phyloP scores from a whole-genome alignment of 2,797 vertebrate genomes.

The Onychomys arenicola region DNA sequence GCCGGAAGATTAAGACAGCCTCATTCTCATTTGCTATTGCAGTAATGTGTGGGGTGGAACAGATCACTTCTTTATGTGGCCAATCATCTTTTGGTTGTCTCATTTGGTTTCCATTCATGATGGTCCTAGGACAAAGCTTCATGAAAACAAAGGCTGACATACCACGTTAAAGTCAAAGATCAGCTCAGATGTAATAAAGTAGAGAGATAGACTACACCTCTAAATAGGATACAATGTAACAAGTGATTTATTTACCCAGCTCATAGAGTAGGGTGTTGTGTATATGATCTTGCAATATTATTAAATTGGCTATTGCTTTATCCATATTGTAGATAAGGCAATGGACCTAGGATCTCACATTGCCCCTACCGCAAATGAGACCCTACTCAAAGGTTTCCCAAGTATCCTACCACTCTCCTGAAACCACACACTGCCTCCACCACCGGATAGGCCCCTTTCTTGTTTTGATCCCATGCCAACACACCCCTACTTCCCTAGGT shows the following conservation, averaged over 20 bases:
- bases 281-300: neutral
- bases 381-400: neutral
- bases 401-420: neutral
- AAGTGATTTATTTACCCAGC: neutral
- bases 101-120: neutral
- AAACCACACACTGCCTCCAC: neutral
- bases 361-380: neutral
- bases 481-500: neutral
- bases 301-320: neutral
- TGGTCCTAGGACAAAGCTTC: neutral
- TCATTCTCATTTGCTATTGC: neutral
- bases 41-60: neutral
- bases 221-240: neutral
- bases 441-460: neutral
- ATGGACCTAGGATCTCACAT: neutral
- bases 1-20: neutral
- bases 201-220: neutral
- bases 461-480: neutral
- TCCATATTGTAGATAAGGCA: neutral
- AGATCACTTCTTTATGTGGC: neutral
- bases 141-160: neutral
- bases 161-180: neutral
- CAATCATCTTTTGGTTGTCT: neutral
- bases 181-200: neutral
- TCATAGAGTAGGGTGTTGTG: too few species aligned